Percentiles rank a stretch among this genome's conserved stretches.
These are phyloP conservation scores for Elegia similella DNA, from an alignment of 2,888 invertebrate genomes.

Conservation along the genomic window DNA sequence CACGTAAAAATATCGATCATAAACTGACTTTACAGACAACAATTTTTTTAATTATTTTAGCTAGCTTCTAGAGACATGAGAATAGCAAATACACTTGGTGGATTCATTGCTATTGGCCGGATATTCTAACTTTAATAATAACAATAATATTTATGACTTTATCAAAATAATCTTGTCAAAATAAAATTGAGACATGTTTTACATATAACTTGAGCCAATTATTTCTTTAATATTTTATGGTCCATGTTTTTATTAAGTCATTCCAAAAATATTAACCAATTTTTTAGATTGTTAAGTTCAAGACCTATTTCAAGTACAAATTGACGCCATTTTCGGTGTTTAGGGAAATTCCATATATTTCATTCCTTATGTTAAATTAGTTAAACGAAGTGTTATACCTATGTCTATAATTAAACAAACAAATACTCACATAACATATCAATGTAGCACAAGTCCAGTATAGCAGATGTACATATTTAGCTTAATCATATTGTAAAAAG, in stretches of 20 bases:
- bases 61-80: no score
- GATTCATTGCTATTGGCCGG: no score
- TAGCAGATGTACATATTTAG: conserved; percentile 28
- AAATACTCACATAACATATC: conserved; percentile 57
- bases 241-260: conserved; percentile 44
- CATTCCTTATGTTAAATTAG: conserved; percentile 14
- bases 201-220: background rate
- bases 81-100: no score
- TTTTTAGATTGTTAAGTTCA: background rate
- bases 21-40: no score
- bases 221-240: background rate
- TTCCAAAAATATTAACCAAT: conserved; percentile 34
- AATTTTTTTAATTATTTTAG: no score
- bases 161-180: no score
- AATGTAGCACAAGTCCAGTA: conserved; percentile 25
- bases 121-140: no score
- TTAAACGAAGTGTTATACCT: background rate
- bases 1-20: no score
- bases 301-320: conserved; percentile 9
- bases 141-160: no score
- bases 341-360: conserved; percentile 21
- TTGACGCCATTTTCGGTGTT: background rate
- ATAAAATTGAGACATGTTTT: background rate
- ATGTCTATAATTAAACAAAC: conserved; percentile 28
- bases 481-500: conserved; percentile 34